A percentile compares a stretch with the other conserved stretches of the same genome.
phyloP scores from a whole-genome alignment of 2,888 invertebrate genomes.

The Dorcus hopei region DNA sequence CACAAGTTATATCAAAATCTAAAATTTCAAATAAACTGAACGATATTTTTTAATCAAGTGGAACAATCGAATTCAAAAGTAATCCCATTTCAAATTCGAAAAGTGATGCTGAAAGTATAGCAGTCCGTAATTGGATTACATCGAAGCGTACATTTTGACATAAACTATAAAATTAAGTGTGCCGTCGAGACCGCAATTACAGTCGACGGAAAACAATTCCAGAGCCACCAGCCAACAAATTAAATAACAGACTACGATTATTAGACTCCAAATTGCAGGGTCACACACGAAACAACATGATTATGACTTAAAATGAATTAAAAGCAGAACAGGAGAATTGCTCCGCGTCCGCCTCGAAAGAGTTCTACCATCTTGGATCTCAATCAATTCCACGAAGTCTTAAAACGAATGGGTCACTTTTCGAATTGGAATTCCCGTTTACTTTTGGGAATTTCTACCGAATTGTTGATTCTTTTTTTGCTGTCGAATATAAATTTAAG shows the following conservation, averaged over 20 bases:
- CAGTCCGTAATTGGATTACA: neutral
- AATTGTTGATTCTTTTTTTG: too few relatives aligned
- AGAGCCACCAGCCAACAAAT: conserved; percentile 16
- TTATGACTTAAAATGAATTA: conserved; percentile 28
- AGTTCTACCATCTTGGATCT: neutral
- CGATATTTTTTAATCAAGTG: too few relatives aligned
- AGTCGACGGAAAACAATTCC: conserved; percentile 21
- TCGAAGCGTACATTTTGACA: conserved; percentile 8
- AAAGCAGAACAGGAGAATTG: conserved; percentile 19
- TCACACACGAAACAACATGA: conserved; percentile 25
- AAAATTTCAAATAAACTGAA: neutral
- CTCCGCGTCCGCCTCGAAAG: neutral
- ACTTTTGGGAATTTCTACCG: too few relatives aligned
- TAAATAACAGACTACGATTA: conserved; percentile 22
- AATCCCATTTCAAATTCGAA: neutral
- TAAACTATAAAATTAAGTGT: conserved; percentile 22
- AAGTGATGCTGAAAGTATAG: neutral
- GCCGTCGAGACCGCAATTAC: conserved; percentile 19
- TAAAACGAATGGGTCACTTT: too few relatives aligned
- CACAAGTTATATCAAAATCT: too few relatives aligned
- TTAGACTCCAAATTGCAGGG: conserved; percentile 27
- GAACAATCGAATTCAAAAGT: neutral
- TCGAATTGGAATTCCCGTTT: too few relatives aligned
- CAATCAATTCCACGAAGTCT: neutral
- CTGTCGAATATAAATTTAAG: too few relatives aligned